Conservation (phyloP, 2,888 invertebrate species). For the Hemaris fuciformis region DNA sequence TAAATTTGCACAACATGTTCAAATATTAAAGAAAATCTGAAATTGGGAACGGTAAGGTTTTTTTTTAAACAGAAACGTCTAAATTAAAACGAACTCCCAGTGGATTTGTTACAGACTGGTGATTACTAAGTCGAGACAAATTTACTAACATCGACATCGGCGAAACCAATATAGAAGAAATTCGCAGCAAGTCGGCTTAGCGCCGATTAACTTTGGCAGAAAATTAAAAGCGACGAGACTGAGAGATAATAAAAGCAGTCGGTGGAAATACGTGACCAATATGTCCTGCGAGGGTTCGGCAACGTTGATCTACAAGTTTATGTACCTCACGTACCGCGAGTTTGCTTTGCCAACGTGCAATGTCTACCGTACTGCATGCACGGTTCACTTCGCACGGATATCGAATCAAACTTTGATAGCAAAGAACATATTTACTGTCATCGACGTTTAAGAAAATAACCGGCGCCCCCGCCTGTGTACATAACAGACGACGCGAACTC, state of each 20-base stretch:
- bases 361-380: conserved; percentile 60
- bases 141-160: conserved; percentile 31
- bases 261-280: conserved; percentile 74
- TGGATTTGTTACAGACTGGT: conserved; percentile 20
- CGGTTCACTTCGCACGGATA: conserved; percentile 49
- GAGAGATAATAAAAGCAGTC: conserved; percentile 69
- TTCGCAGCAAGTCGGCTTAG: conserved; percentile 52
- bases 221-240: conserved; percentile 68
- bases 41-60: neutral
- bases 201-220: conserved; percentile 59
- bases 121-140: conserved; percentile 23
- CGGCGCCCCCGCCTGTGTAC: neutral
- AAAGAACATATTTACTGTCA: conserved; percentile 52
- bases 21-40: neutral
- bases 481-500: neutral
- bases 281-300: conserved; percentile 59
- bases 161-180: conserved; percentile 55
- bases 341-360: conserved; percentile 73
- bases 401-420: conserved; percentile 63
- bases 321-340: conserved; percentile 70
- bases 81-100: neutral
- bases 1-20: neutral
- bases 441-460: conserved; percentile 28
- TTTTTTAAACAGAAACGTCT: neutral
- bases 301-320: conserved; percentile 54